Percentiles rank a stretch among this genome's conserved stretches.
These are phyloP conservation scores for Epinephelus fuscoguttatus DNA, from an alignment of 2,113 vertebrate genomes.

Conservation along the genomic window DNA sequence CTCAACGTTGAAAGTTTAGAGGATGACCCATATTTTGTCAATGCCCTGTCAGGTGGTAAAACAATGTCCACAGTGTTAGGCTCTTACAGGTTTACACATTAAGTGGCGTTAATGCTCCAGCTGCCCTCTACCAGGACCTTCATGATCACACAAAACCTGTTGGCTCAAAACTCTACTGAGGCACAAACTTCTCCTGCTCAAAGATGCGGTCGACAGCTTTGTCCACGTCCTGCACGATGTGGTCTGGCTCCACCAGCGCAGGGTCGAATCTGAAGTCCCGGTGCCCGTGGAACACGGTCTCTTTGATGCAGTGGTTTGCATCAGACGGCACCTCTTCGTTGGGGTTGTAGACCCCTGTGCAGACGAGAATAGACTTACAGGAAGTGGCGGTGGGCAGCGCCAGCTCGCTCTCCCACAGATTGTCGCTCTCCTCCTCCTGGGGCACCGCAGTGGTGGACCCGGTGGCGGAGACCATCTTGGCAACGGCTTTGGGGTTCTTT, in stretches of 20 bases:
- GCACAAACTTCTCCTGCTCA: constrained; percentile 87
- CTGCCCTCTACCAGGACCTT: background rate
- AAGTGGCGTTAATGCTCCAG: constrained; percentile 32
- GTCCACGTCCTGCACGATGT: constrained; percentile 88
- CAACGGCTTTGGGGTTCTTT: constrained; percentile 75
- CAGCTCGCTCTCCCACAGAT: constrained; percentile 85
- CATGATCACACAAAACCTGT: background rate
- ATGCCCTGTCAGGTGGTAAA: constrained; percentile 42
- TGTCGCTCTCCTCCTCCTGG: constrained; percentile 75
- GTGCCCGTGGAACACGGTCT: constrained; percentile 91
- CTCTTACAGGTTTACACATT: constrained; percentile 30
- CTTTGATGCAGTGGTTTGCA: constrained; percentile 71
- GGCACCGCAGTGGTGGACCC: constrained; percentile 72
- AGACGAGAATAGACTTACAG: constrained; percentile 92
- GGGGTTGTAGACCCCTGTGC: constrained; percentile 91
- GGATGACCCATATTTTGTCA: constrained; percentile 43
- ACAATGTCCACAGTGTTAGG: constrained; percentile 72
- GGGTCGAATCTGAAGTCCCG: constrained; percentile 92
- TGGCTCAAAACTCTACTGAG: constrained; percentile 57
- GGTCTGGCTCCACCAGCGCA: constrained; percentile 85
- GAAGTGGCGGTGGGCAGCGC: constrained; percentile 83
- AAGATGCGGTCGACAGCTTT: constrained; percentile 92
- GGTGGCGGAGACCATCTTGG: constrained; percentile 77
- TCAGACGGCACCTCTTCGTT: constrained; percentile 74
- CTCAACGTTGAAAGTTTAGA: constrained; percentile 28